Conservation (phyloP, 2,113 vertebrate species). For the Dromaius novaehollandiae region DNA sequence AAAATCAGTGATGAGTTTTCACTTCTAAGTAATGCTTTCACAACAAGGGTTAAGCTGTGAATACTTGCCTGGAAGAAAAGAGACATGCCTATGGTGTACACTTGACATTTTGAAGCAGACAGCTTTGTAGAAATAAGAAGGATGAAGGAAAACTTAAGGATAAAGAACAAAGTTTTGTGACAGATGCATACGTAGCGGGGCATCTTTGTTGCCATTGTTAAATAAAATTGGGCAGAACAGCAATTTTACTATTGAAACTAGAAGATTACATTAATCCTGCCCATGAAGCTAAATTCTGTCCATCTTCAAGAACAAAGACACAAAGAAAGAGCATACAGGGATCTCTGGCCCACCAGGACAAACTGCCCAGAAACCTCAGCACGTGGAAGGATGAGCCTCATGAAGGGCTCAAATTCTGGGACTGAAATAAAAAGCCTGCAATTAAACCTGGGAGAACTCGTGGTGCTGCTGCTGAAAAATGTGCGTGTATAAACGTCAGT, state of each 20-base stretch:
- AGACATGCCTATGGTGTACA: background rate
- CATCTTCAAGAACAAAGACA: background rate
- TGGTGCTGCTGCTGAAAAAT: background rate
- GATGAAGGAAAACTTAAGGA: background rate
- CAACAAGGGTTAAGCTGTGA: slow-evolving; percentile 81
- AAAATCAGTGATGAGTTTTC: slow-evolving; percentile 80
- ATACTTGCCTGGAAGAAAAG: slow-evolving; percentile 82
- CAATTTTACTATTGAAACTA: background rate
- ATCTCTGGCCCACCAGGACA: background rate
- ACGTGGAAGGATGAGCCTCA: background rate
- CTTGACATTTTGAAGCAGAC: background rate
- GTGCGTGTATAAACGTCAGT: background rate
- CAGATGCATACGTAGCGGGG: background rate
- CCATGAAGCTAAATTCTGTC: background rate
- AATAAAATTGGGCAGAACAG: background rate
- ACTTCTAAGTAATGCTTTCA: slow-evolving; percentile 81
- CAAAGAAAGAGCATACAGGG: background rate
- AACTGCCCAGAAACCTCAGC: background rate
- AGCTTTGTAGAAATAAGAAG: background rate
- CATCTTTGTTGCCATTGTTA: background rate
- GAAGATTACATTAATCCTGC: background rate
- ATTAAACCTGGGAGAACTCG: no score
- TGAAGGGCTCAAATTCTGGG: background rate
- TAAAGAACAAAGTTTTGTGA: background rate
- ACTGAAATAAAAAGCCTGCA: background rate